Evolutionary conservation across 2,113 vertebrate species (phyloP).

Genomic region (Dromiciops gliroides): DNA sequence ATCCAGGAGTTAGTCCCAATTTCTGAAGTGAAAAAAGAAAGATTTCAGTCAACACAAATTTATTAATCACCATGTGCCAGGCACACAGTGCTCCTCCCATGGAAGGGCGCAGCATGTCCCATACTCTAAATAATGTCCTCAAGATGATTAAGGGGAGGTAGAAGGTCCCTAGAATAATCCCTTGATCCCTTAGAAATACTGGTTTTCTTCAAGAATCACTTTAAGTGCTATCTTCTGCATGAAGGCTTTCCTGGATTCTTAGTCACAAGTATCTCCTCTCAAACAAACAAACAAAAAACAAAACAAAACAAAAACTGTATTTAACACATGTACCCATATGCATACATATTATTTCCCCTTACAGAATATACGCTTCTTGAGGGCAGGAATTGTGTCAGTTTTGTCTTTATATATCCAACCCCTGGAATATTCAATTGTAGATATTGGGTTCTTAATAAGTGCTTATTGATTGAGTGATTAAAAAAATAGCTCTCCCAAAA

Average conservation of each 20-base stretch:
- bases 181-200: neutral
- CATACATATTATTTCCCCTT: neutral
- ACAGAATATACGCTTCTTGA: neutral
- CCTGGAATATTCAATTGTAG: neutral
- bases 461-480: neutral
- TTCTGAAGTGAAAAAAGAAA: neutral
- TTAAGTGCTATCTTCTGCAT: neutral
- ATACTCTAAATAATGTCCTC: neutral
- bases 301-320: neutral
- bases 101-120: neutral
- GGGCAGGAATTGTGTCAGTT: neutral
- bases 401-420: neutral
- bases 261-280: neutral
- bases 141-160: neutral
- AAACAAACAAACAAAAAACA: neutral
- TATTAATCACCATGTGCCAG: neutral
- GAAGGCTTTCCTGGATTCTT: neutral
- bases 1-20: too few relatives aligned
- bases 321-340: neutral
- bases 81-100: neutral
- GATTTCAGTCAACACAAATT: neutral
- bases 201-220: neutral
- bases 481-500: neutral
- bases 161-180: neutral
- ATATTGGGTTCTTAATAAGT: neutral